phyloP scores from a whole-genome alignment of 2,797 vertebrate species.

The Phylloscopus collybita region DNA sequence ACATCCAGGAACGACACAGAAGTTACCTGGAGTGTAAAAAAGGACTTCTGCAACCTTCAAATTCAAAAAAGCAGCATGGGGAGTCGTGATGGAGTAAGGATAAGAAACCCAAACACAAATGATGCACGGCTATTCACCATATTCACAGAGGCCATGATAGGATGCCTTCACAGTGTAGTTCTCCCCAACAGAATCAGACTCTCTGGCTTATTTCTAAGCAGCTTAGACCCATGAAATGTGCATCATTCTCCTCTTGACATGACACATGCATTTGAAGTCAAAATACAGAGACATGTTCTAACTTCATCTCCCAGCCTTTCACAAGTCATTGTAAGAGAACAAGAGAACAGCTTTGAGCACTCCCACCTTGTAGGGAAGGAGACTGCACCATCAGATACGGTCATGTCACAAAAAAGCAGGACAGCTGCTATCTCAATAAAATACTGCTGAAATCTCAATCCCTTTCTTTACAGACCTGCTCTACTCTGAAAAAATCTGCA shows the following conservation, averaged over 20 bases:
- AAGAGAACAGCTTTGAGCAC: neutral
- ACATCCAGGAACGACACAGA: neutral
- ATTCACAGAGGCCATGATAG: accelerated
- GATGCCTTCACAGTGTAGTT: neutral
- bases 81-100: neutral
- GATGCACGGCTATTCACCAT: neutral
- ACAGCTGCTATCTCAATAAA: neutral
- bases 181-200: neutral
- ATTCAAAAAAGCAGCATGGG: neutral
- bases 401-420: neutral
- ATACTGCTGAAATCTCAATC: neutral
- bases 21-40: neutral
- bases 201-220: neutral
- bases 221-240: neutral
- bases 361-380: neutral
- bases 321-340: neutral
- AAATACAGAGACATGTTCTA: neutral
- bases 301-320: neutral
- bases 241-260: neutral
- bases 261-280: neutral
- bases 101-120: neutral
- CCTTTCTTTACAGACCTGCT: neutral
- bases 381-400: neutral
- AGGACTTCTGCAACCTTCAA: neutral
- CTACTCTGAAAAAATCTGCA: neutral